Evolutionary conservation across 2,888 invertebrate species (phyloP).

Genomic region (Yponomeuta evonymella): DNA sequence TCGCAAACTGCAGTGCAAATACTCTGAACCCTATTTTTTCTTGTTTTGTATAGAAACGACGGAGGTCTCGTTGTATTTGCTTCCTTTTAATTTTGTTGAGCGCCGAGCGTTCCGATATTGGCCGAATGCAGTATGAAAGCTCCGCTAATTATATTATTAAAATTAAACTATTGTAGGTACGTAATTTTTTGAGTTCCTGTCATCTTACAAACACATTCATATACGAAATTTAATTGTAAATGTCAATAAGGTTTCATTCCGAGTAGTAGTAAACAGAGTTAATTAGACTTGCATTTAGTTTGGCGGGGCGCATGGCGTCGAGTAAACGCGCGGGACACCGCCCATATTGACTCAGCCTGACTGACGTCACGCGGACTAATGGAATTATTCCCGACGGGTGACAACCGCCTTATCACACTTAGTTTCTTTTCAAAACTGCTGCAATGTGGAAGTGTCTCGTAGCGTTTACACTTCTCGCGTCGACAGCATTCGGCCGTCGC

Average conservation of each 20-base stretch:
- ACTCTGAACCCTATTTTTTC: no score
- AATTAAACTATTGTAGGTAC: no score
- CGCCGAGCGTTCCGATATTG: no score
- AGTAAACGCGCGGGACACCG: not conserved
- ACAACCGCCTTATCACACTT: conserved; percentile 4
- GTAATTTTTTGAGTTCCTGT: no score
- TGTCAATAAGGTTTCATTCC: not conserved
- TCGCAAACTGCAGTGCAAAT: no score
- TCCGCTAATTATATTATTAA: no score
- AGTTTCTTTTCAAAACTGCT: conserved; percentile 15
- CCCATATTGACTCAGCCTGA: conserved; percentile 5
- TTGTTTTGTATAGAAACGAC: no score
- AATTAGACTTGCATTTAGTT: not conserved
- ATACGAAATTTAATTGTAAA: no score
- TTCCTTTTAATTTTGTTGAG: no score
- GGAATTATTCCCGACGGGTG: conserved; percentile 15
- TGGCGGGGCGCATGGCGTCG: not conserved
- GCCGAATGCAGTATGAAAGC: no score
- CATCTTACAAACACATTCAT: no score
- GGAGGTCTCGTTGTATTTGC: no score
- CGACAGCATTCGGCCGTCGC: conserved; percentile 4
- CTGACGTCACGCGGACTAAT: conserved; percentile 14
- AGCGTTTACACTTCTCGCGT: not conserved
- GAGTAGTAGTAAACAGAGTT: not conserved
- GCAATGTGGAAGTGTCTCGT: conserved; percentile 20